Base-by-base conservation (phyloP, 2,888 invertebrate species). In the Leptopilina myrica region DNA sequence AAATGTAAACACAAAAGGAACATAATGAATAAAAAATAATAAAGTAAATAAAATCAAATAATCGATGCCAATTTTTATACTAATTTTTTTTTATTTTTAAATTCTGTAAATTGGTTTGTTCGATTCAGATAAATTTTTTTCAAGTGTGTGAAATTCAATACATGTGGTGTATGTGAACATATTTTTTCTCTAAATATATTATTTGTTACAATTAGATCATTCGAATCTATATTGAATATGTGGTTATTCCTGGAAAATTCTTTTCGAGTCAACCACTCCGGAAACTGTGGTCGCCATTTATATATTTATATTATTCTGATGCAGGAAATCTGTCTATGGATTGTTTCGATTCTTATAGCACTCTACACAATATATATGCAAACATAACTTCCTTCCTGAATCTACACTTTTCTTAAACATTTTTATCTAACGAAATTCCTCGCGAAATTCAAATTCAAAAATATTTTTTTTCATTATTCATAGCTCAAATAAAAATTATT, bases 231-330 rank as follows among this genome's bases (percentile, higher is more conserved):
- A 49, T 49, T 12, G 46, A 67, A 46, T 46, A 15, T 67, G 67
- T 20, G 15, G 67, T 67, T 67, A 12, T 67, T 67, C 43, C 49
- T 67, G 46, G 46, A 46, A 67, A 46, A 67, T 46, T 67, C 15
- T 67, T 67, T 67, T 15, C 11, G 15, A 20, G n/a, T 66, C 65
- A 43, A 43, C 65, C 65, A 66, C 43, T 43, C 40, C 65, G 65
- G 65, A 66, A 66, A n/a, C 65, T 43, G 65, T 66, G 65, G 65
- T 43, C 43, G 43, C 14, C 65, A 43, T 43, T 43, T 66, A 43
- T 43, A 43, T 66, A 64, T 64, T 20, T 26, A 64, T 26, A 64
- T 43, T 43, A 43, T 11, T n/a, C 65, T 66, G 65, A 40, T 40
- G 65, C 43, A 20, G 62, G 62, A 62, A 62, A 62, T 20, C 15